A percentile compares a stretch with the other conserved stretches of the same genome.
phyloP scores from a whole-genome alignment of 2,113 vertebrate species.

The Callipepla californica region DNA sequence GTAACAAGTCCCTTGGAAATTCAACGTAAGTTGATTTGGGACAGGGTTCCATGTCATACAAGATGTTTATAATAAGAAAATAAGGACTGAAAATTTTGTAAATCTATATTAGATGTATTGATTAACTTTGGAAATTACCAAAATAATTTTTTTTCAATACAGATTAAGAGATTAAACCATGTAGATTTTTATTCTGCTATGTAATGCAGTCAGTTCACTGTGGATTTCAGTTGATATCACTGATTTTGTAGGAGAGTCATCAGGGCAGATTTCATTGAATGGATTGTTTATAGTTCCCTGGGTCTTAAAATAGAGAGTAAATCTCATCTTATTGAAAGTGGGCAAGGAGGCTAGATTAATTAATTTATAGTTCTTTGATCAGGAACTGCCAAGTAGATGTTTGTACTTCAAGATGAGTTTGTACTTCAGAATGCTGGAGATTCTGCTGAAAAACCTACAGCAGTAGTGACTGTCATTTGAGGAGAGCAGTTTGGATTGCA shows the following conservation, averaged over 20 bases:
- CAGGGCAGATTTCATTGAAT: not conserved
- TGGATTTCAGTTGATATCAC: not conserved
- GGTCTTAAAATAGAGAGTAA: not conserved
- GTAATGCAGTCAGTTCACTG: not conserved
- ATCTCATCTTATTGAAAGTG: not conserved
- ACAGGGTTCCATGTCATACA: not conserved
- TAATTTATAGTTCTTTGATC: not conserved
- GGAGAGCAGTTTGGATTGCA: not conserved
- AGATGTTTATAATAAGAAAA: not conserved
- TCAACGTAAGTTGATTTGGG: not conserved
- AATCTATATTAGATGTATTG: not conserved
- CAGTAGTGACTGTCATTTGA: not conserved
- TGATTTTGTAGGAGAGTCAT: not conserved
- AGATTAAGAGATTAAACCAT: not conserved
- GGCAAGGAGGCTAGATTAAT: not conserved
- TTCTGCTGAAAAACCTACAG: not conserved
- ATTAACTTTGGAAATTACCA: not conserved
- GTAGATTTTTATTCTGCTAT: accelerated
- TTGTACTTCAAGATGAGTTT: not conserved
- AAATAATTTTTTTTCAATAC: not conserved
- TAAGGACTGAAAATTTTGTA: not conserved
- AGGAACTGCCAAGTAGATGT: not conserved
- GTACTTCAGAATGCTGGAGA: not conserved
- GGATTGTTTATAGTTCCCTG: not conserved
- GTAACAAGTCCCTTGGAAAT: not conserved